These are phyloP conservation scores for Neofelis nebulosa DNA, from an alignment of 2,113 vertebrate genomes.

Conservation along the genomic window DNA sequence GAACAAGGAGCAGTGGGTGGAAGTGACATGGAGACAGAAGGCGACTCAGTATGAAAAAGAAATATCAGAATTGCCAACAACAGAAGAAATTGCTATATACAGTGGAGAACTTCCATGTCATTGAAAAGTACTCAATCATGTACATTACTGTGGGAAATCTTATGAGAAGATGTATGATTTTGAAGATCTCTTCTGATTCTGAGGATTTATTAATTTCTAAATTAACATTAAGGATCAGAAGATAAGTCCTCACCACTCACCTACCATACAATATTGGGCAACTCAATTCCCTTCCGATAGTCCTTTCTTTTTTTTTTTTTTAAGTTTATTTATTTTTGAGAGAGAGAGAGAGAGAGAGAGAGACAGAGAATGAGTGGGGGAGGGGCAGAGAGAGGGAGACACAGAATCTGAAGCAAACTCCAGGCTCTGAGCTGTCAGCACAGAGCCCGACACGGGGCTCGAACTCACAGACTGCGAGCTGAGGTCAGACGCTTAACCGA, in stretches of 20 bases:
- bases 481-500: too few species aligned
- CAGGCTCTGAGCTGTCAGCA: too few species aligned
- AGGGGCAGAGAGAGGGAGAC: too few species aligned
- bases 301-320: not conserved
- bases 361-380: too few species aligned
- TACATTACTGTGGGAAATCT: not conserved
- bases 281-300: not conserved
- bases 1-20: not conserved
- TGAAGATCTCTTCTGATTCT: not conserved
- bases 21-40: not conserved
- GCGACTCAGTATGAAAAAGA: not conserved
- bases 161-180: not conserved
- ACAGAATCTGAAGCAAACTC: too few species aligned
- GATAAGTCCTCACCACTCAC: not conserved
- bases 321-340: too few species aligned
- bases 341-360: too few species aligned
- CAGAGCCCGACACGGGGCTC: too few species aligned
- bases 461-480: too few species aligned
- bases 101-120: not conserved
- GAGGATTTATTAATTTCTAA: not conserved
- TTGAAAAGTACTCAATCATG: not conserved
- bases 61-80: not conserved
- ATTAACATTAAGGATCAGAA: slow-evolving; percentile 1
- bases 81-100: not conserved
- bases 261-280: not conserved